A percentile compares a stretch with the other conserved stretches of the same genome.
Evolutionary conservation across 2,113 vertebrate species (phyloP).

Genomic region (Plectropomus leopardus): DNA sequence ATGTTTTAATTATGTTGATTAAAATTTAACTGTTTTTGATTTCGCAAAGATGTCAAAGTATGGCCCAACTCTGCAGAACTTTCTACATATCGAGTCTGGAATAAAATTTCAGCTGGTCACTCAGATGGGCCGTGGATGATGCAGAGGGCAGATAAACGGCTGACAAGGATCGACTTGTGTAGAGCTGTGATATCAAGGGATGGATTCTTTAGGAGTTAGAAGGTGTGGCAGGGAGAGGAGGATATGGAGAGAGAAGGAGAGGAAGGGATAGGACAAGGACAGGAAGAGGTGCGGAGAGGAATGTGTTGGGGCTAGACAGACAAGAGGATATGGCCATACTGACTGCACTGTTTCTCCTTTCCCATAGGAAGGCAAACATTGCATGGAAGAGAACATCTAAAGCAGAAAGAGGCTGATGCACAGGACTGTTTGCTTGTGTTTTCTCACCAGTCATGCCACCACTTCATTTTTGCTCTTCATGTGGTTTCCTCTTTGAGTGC

Average conservation of each 20-base stretch:
- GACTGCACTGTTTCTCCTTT: not conserved
- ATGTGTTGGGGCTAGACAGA: constrained; percentile 47
- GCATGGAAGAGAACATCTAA: not conserved
- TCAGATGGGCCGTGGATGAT: not conserved
- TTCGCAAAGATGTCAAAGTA: not conserved
- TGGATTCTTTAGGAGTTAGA: not conserved
- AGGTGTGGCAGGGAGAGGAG: not conserved
- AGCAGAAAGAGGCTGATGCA: not conserved
- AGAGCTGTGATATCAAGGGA: not conserved
- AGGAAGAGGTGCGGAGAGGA: constrained; percentile 64
- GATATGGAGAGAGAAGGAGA: constrained; percentile 31
- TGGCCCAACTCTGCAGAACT: not conserved
- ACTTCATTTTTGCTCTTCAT: not conserved
- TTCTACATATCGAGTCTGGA: not conserved
- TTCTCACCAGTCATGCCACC: not conserved
- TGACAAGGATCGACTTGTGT: not conserved
- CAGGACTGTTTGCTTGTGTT: not conserved
- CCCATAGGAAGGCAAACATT: constrained; percentile 17
- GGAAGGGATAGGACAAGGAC: constrained; percentile 45
- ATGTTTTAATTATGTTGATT: not conserved
- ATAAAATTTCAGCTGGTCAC: not conserved
- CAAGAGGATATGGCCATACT: constrained; percentile 27
- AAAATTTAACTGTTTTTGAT: no score
- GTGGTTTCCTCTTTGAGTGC: constrained; percentile 30
- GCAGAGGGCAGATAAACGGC: not conserved